These are phyloP conservation scores for Daphoenositta chrysoptera DNA, from an alignment of 2,113 vertebrate genomes.

Conservation along the genomic window DNA sequence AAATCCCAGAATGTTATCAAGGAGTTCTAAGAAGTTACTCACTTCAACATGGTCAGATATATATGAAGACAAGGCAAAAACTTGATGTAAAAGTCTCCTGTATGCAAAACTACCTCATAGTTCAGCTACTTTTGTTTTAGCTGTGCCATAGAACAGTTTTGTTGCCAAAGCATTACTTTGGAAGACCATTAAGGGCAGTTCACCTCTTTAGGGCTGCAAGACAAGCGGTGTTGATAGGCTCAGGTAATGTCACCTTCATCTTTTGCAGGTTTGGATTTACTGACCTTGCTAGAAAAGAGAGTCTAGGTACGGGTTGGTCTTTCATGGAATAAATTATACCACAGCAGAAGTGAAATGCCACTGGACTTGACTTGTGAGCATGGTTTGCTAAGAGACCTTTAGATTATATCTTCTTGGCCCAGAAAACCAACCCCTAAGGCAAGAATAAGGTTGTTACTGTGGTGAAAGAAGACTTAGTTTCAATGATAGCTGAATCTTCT, in stretches of 20 bases:
- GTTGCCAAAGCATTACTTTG: not conserved
- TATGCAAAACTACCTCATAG: not conserved
- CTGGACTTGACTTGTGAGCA: not conserved
- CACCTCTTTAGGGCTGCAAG: not conserved
- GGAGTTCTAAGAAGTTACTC: not conserved
- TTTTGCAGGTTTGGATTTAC: not conserved
- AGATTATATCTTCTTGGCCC: not conserved
- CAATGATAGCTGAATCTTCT: not conserved
- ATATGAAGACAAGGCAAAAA: not conserved
- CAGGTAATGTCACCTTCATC: not conserved
- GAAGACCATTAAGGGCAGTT: not conserved
- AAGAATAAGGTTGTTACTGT: not conserved
- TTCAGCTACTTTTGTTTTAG: not conserved
- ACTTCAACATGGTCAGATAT: not conserved
- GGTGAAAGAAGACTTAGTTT: not conserved
- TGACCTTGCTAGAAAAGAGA: not conserved
- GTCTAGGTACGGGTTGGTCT: not conserved
- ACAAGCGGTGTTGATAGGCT: not conserved
- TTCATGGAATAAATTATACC: not conserved
- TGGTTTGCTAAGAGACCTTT: not conserved
- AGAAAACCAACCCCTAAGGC: not conserved
- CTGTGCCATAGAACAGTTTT: not conserved
- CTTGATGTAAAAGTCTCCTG: not conserved
- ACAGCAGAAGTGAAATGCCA: not conserved
- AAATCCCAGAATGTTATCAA: accelerated